Evolutionary conservation across 2,797 vertebrate species (phyloP).

Genomic region (Helarctos malayanus): DNA sequence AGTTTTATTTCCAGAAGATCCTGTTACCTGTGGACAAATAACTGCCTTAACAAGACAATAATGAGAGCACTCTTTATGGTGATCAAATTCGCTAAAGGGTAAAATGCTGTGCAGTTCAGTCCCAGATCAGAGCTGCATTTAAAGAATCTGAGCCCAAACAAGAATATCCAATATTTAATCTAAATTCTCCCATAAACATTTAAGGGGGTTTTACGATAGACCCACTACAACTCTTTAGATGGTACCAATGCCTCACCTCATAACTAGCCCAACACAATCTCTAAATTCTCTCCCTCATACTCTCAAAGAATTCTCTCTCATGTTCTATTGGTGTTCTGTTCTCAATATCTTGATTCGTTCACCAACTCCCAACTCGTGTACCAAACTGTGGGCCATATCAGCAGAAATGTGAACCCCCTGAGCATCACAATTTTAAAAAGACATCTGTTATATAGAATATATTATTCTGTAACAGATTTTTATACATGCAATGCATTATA

Average conservation of each 20-base stretch:
- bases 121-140: background rate
- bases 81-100: background rate
- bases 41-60: background rate
- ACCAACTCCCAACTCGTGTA: background rate
- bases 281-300: background rate
- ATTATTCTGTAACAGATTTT: background rate
- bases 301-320: background rate
- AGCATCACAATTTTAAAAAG: constrained; percentile 9
- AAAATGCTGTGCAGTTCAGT: background rate
- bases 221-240: background rate
- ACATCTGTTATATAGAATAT: background rate
- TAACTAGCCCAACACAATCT: background rate
- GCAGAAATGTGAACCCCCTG: background rate
- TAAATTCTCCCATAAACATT: background rate
- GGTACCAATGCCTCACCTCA: background rate
- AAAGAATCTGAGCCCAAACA: background rate
- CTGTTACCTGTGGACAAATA: background rate
- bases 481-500: background rate
- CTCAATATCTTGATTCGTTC: background rate
- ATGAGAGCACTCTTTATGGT: background rate
- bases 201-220: background rate
- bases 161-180: background rate
- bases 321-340: background rate
- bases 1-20: background rate
- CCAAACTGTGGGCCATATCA: background rate